Percentiles rank a stretch among this genome's conserved stretches.
Conservation (phyloP, 2,888 invertebrate genomes). For the Dinocampus coccinellae region DNA sequence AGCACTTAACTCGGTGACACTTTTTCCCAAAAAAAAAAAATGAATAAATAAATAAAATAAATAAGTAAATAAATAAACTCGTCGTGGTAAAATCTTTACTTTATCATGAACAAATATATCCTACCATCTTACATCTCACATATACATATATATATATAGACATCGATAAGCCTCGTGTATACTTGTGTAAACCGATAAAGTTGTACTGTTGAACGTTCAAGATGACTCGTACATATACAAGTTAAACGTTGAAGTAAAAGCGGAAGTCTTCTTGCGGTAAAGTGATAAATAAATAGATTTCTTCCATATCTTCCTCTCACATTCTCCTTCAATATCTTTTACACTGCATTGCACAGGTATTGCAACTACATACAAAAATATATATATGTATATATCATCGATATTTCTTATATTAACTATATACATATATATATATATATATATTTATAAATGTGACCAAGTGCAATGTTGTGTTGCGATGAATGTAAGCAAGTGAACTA, state of each 20-base stretch:
- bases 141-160: not conserved
- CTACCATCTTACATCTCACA: not conserved
- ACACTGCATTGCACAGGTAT: not conserved
- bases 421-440: constrained; percentile 2
- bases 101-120: not conserved
- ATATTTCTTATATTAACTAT: no score
- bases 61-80: not conserved
- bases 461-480: constrained; percentile 21
- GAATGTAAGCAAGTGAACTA: not conserved
- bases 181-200: constrained; percentile 8
- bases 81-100: not conserved
- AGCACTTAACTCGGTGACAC: not conserved
- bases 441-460: not conserved
- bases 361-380: not conserved
- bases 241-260: constrained; percentile 1
- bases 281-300: constrained; percentile 26
- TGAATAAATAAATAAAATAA: not conserved
- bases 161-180: constrained; percentile 14
- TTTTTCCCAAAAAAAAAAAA: not conserved
- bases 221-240: constrained; percentile 2
- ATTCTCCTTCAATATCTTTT: not conserved
- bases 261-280: constrained; percentile 11
- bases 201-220: constrained; percentile 13
- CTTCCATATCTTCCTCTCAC: not conserved
- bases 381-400: no score